Conservation (phyloP, 2,797 vertebrate species). For the Protonibea diacanthus region DNA sequence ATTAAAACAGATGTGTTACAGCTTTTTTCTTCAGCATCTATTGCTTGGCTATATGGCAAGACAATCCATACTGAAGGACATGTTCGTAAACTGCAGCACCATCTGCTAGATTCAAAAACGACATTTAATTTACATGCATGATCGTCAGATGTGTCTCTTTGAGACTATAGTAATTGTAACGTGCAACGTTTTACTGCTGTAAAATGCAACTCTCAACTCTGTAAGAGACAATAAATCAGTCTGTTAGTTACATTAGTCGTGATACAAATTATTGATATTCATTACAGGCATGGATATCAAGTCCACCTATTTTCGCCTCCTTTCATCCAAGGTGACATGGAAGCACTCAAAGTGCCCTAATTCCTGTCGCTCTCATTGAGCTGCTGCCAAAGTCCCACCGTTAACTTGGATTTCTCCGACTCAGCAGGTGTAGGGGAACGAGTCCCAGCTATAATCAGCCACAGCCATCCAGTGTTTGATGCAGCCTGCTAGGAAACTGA, state of each 20-base stretch:
- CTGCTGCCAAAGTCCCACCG: slow-evolving; percentile 67
- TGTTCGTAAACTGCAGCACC: slow-evolving; percentile 5
- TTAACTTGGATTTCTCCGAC: slow-evolving; percentile 87
- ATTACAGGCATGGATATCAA: slow-evolving; percentile 61
- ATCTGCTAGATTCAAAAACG: neutral
- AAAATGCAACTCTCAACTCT: slow-evolving; percentile 48
- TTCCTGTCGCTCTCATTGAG: slow-evolving; percentile 71
- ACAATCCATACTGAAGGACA: neutral
- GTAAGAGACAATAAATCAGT: slow-evolving; percentile 58
- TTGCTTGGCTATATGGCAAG: slow-evolving; percentile 9
- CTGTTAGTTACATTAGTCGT: slow-evolving; percentile 39
- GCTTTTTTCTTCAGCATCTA: slow-evolving; percentile 18
- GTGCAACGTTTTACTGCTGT: slow-evolving; percentile 38
- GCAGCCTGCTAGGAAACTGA: slow-evolving; percentile 91
- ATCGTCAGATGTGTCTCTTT: slow-evolving; percentile 1
- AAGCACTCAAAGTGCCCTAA: slow-evolving; percentile 64
- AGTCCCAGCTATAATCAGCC: slow-evolving; percentile 85
- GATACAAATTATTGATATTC: slow-evolving; percentile 63
- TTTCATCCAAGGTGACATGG: slow-evolving; percentile 77
- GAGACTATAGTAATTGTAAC: too few species aligned
- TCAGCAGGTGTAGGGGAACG: slow-evolving; percentile 87
- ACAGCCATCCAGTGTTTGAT: slow-evolving; percentile 88
- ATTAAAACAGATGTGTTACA: slow-evolving; percentile 54
- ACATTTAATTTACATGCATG: slow-evolving; percentile 7
- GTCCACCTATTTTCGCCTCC: slow-evolving; percentile 68